phyloP scores from a whole-genome alignment of 2,113 vertebrate species.

The Pseudolaguvia tuberculata region DNA sequence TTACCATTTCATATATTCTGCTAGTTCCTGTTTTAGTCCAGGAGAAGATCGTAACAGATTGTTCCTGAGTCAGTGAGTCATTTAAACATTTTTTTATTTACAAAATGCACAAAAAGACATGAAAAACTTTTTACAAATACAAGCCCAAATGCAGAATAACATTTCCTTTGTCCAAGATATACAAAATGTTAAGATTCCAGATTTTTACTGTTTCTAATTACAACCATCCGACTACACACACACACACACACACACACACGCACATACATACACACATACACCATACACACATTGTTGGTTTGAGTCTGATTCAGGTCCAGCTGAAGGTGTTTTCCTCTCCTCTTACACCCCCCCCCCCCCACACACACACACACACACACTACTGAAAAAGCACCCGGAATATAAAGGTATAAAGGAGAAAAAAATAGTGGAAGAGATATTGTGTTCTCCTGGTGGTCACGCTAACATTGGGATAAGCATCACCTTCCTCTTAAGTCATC shows the following conservation, averaged over 20 bases:
- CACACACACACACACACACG: background rate
- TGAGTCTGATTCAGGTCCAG: slow-evolving; percentile 5
- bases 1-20: slow-evolving; percentile 19
- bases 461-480: background rate
- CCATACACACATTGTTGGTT: background rate
- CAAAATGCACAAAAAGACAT: slow-evolving; percentile 21
- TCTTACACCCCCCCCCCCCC: no score
- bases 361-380: background rate
- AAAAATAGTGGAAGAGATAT: background rate
- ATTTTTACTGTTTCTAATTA: background rate
- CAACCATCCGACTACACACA: background rate
- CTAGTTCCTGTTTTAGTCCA: slow-evolving; percentile 31
- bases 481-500: background rate
- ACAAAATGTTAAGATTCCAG: background rate
- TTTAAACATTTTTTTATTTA: slow-evolving; percentile 17
- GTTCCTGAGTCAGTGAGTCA: background rate
- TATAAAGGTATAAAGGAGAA: no score
- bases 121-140: background rate
- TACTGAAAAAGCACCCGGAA: background rate
- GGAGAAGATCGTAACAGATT: background rate
- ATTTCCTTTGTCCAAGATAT: background rate
- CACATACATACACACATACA: background rate
- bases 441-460: background rate
- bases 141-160: background rate
- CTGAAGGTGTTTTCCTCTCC: background rate